A percentile compares a stretch with the other conserved stretches of the same genome.
Conservation (phyloP, 2,888 invertebrate species). For the Calliphora vomitoria region DNA sequence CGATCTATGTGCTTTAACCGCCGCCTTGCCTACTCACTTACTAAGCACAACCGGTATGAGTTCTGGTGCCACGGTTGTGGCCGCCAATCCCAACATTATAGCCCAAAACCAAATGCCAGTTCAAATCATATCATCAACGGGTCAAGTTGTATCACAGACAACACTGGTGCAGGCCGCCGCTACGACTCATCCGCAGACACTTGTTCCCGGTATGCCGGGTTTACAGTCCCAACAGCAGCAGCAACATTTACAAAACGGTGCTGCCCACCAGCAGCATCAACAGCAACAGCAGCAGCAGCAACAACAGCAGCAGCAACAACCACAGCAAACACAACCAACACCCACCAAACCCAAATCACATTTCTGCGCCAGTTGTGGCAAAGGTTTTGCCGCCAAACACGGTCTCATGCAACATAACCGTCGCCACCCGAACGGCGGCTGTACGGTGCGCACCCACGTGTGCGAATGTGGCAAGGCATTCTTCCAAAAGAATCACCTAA, state of each 20-base stretch:
- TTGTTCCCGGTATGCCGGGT: conserved; percentile 82
- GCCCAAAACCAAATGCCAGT: conserved; percentile 84
- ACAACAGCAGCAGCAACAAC: conserved; percentile 75
- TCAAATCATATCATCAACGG: conserved; percentile 85
- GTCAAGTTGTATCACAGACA: conserved; percentile 84
- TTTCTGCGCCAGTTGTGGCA: conserved; percentile 91
- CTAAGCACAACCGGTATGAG: conserved; percentile 84
- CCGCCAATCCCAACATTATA: conserved; percentile 84
- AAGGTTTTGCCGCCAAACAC: conserved; percentile 93
- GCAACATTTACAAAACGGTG: conserved; percentile 85
- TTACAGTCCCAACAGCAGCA: conserved; percentile 83
- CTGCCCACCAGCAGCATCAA: conserved; percentile 74
- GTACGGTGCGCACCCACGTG: conserved; percentile 91
- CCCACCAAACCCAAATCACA: conserved; percentile 89
- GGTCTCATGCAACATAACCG: conserved; percentile 92
- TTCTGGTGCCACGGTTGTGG: conserved; percentile 83
- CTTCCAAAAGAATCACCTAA: conserved; percentile 93
- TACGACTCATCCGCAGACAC: conserved; percentile 82
- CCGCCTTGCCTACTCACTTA: conserved; percentile 90
- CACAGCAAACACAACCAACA: conserved; percentile 81
- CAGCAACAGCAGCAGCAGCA: conserved; percentile 73
- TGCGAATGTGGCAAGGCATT: conserved; percentile 94
- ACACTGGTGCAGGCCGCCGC: conserved; percentile 84
- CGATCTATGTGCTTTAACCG: conserved; percentile 92
- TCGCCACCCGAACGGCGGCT: conserved; percentile 91